A percentile compares a stretch with the other conserved stretches of the same genome.
phyloP scores from a whole-genome alignment of 2,797 vertebrate species.

The Adelosebastes latens region DNA sequence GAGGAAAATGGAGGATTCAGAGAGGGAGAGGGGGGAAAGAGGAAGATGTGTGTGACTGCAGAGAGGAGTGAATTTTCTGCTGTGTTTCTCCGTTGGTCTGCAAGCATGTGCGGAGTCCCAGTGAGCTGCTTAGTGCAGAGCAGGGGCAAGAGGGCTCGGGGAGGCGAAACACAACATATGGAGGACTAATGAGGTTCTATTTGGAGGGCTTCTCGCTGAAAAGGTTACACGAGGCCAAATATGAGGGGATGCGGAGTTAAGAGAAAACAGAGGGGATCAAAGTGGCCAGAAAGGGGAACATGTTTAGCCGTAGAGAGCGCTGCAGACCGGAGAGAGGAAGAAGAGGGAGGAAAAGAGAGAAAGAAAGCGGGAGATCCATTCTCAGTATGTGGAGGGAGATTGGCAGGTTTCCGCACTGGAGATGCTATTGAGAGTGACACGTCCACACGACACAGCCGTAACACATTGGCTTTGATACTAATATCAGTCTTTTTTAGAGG shows the following conservation, averaged over 20 bases:
- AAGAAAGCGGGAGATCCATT: constrained; percentile 42
- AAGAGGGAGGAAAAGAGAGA: neutral
- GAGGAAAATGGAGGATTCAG: constrained; percentile 49
- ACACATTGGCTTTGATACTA: constrained; percentile 79
- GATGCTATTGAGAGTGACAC: constrained; percentile 68
- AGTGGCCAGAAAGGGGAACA: constrained; percentile 28
- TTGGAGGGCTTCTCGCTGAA: constrained; percentile 50
- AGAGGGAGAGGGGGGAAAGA: neutral
- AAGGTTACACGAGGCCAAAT: constrained; percentile 59
- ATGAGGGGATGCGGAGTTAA: constrained; percentile 26
- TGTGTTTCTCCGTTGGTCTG: constrained; percentile 23
- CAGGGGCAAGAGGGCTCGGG: constrained; percentile 43
- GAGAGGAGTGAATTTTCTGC: constrained; percentile 19
- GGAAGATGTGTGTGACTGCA: constrained; percentile 21
- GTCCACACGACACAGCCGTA: constrained; percentile 58
- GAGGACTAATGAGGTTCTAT: constrained; percentile 64
- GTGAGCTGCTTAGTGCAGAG: constrained; percentile 40
- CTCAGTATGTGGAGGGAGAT: constrained; percentile 48
- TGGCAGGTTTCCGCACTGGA: constrained; percentile 55
- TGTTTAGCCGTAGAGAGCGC: constrained; percentile 6
- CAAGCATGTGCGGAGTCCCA: constrained; percentile 53
- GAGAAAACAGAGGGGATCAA: constrained; percentile 37
- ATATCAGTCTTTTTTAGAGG: constrained; percentile 79
- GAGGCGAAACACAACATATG: constrained; percentile 64
- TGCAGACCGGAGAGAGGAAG: neutral